Base-by-base conservation (phyloP, 2,797 vertebrate genomes). In the Rallus crepitans region DNA sequence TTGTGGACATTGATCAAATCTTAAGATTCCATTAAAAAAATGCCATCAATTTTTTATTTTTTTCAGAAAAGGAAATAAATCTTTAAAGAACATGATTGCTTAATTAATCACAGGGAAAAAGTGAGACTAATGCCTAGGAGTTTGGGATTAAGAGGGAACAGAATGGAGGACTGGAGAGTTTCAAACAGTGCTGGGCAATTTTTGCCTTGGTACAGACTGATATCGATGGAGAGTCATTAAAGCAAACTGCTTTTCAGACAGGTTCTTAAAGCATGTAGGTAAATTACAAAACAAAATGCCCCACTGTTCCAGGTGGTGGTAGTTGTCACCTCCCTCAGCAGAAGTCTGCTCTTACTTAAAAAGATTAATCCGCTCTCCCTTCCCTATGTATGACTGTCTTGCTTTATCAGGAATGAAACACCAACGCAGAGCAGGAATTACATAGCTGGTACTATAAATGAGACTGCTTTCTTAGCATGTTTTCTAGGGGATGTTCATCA, bases 51-150 rank as follows among this genome's bases (percentile, higher is more conserved):
- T 88, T 96, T 94, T 96, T 95, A 78, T 96, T 96, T 97, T 96
- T 96, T 91, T 45, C 69, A 95, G 94, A 96, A 96, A 95, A 95
- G 8, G 57, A 96, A 97, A 97, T 93, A 96, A 97, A 97, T 97
- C 95, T 98, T 97, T 97, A 94, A 94, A 97, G 92, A 83, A 89
- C 56, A 96, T 93, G 96, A 96, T 91, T 35, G 9, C 37, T 96
- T 97, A 97, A 97, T 97, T 97, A 97, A 98, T 98, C 97, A 95
- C 73, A 59, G 10, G 3, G 12, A 48, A 72, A 96, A 97, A 94
- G 61, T 95, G 86, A 97, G 81, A 91, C 85, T 95, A 87, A 95
- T 82, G 47, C 42, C 91, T 87, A 94, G 40, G 83, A 90, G 72
- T 92, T 61, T 75, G 71, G 70, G 90, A 96, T 94, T 96, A 96